A percentile compares a stretch with the other conserved stretches of the same genome.
Conservation (phyloP, 2,888 invertebrate genomes). For the Cataglyphis albicans region DNA sequence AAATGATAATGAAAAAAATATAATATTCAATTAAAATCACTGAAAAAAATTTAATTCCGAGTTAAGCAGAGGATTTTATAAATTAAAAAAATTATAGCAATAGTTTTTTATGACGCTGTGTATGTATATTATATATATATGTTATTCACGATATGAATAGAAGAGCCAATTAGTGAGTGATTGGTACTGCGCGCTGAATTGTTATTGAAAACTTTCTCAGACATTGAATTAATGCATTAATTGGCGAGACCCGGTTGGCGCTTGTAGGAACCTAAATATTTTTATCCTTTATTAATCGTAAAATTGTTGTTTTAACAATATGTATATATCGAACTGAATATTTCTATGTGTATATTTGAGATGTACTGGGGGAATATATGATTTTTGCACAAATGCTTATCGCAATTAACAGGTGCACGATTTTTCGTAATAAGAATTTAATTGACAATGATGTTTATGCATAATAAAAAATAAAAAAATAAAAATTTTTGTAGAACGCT, state of each 20-base stretch:
- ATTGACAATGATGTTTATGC: slow-evolving; percentile 10
- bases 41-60: background rate
- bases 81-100: background rate
- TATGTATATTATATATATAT: background rate
- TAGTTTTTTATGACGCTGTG: slow-evolving; percentile 9
- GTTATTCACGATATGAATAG: slow-evolving; percentile 20
- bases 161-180: slow-evolving; percentile 36
- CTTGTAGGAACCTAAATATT: slow-evolving; percentile 26
- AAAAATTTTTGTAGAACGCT: slow-evolving; percentile 25
- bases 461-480: slow-evolving; percentile 1
- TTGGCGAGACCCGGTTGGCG: slow-evolving; percentile 39
- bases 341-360: slow-evolving; percentile 45
- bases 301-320: slow-evolving; percentile 35
- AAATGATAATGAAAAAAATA: background rate
- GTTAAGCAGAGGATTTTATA: background rate
- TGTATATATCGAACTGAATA: slow-evolving; percentile 24
- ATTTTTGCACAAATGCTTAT: slow-evolving; percentile 54
- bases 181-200: slow-evolving; percentile 32
- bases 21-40: background rate
- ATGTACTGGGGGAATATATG: slow-evolving; percentile 31
- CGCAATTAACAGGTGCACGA: slow-evolving; percentile 53
- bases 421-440: slow-evolving; percentile 25
- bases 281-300: slow-evolving; percentile 31
- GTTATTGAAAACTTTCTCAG: slow-evolving; percentile 23
- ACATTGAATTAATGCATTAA: slow-evolving; percentile 31